phyloP scores from a whole-genome alignment of 2,113 vertebrate species.

The Bubo blakistoni region DNA sequence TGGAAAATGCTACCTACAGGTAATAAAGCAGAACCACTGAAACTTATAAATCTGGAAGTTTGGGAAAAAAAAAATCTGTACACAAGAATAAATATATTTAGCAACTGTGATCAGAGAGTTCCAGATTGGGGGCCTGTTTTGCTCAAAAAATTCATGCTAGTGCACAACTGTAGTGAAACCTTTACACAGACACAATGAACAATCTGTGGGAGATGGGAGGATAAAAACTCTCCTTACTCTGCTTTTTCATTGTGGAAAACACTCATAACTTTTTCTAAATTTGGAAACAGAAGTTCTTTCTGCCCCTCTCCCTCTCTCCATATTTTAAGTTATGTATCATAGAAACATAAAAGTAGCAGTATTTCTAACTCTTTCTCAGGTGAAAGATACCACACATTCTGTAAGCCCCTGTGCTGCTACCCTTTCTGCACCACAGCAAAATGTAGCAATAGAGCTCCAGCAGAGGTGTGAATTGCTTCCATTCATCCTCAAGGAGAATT shows the following conservation, averaged over 20 bases:
- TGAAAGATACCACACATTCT: slow-evolving; percentile 17
- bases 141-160: neutral
- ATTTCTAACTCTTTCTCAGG: neutral
- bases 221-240: neutral
- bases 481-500: slow-evolving; percentile 60
- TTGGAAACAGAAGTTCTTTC: neutral
- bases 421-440: slow-evolving; percentile 47
- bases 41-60: neutral
- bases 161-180: neutral
- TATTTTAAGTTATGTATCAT: neutral
- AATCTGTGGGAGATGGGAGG: accelerated
- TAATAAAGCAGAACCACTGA: neutral
- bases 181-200: neutral
- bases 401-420: slow-evolving; percentile 7
- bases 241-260: neutral
- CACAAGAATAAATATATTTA: neutral
- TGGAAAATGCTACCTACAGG: neutral
- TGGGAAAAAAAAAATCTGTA: neutral
- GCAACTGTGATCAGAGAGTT: neutral
- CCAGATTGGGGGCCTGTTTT: neutral
- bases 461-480: slow-evolving; percentile 72
- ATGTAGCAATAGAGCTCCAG: slow-evolving; percentile 41
- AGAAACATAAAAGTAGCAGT: neutral
- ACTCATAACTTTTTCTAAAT: neutral
- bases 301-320: neutral